These are phyloP conservation scores for Lithodes maja DNA, from an alignment of 2,888 invertebrate species.

Conservation along the genomic window DNA sequence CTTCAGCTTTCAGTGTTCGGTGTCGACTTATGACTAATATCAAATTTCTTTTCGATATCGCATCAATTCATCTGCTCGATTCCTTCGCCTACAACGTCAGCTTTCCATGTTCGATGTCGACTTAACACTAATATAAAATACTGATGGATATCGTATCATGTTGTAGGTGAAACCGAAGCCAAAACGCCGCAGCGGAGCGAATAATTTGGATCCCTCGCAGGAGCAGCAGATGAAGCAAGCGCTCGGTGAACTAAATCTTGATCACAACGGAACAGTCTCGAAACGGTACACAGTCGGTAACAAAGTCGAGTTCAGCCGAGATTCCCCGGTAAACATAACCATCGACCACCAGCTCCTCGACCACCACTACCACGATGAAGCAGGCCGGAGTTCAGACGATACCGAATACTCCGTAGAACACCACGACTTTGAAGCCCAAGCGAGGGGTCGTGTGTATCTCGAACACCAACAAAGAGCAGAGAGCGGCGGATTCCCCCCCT, in stretches of 20 bases:
- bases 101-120: constrained; percentile 48
- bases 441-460: not conserved
- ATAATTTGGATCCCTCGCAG: not conserved
- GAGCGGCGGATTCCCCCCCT: constrained; percentile 1
- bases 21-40: too few species aligned
- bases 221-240: constrained; percentile 28
- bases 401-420: not conserved
- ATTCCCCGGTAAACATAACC: constrained; percentile 34
- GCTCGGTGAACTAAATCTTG: constrained; percentile 46
- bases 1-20: too few species aligned
- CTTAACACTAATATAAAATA: not conserved
- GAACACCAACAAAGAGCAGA: constrained; percentile 17
- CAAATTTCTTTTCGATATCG: too few species aligned
- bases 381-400: not conserved
- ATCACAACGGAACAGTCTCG: constrained; percentile 21
- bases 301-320: constrained; percentile 33
- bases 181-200: constrained; percentile 43
- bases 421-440: not conserved
- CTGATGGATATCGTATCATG: not conserved
- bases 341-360: not conserved
- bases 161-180: constrained; percentile 49
- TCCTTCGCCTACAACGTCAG: constrained; percentile 11
- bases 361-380: not conserved
- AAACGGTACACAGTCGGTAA: constrained; percentile 49
- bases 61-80: not conserved